Conservation (phyloP, 2,888 invertebrate genomes). For the Muschampia plurimacula region DNA sequence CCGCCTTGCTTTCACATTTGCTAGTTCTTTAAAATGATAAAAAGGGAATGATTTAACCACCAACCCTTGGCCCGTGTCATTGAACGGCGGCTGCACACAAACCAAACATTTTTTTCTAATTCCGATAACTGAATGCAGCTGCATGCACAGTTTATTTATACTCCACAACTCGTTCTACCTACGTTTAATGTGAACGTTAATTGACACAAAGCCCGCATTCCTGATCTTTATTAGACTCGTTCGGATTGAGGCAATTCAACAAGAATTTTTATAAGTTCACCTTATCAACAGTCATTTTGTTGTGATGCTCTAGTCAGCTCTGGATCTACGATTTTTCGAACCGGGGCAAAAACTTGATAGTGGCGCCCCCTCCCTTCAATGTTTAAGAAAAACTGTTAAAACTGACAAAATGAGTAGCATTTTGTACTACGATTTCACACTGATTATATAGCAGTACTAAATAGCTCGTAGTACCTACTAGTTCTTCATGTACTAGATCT, state of each 20-base stretch:
- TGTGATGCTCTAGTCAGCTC: not conserved
- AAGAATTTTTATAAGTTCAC: slow-evolving; percentile 61
- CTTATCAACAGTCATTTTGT: slow-evolving; percentile 5
- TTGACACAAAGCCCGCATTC: slow-evolving; percentile 77
- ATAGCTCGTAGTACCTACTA: no score
- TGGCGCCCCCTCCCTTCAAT: no score
- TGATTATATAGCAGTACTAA: no score
- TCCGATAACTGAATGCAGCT: slow-evolving; percentile 59
- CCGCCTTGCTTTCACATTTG: no score
- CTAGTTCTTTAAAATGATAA: not conserved
- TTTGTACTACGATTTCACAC: no score
- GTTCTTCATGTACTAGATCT: no score
- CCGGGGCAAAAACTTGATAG: no score
- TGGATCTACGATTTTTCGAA: no score
- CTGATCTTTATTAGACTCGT: slow-evolving; percentile 64
- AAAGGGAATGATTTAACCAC: not conserved
- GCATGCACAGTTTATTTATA: slow-evolving; percentile 57
- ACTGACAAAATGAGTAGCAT: no score
- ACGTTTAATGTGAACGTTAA: slow-evolving; percentile 74
- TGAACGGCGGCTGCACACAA: slow-evolving; percentile 38
- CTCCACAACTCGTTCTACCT: slow-evolving; percentile 55
- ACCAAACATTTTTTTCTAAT: slow-evolving; percentile 50
- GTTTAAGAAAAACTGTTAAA: no score
- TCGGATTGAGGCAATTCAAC: slow-evolving; percentile 55
- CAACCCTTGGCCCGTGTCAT: slow-evolving; percentile 29